Conservation (phyloP, 2,888 invertebrate genomes). For the Ceramica pisi region DNA sequence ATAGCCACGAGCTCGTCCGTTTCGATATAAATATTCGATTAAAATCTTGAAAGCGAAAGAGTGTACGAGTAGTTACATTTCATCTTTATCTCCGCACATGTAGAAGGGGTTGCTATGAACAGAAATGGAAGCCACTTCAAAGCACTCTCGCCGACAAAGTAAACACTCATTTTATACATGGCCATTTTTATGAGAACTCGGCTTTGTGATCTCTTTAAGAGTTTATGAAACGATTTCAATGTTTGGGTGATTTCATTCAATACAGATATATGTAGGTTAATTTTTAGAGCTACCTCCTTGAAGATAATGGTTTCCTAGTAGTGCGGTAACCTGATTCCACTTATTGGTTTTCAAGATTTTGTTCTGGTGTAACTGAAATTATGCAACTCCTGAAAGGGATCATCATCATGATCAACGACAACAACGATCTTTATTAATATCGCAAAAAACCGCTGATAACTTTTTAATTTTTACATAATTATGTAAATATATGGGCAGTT, state of each 20-base stretch:
- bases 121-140: conserved; percentile 88
- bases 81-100: conserved; percentile 81
- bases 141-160: conserved; percentile 81
- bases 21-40: conserved; percentile 51
- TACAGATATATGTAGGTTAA: conserved; percentile 57
- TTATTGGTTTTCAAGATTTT: not conserved
- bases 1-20: too few relatives aligned
- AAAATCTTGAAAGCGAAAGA: conserved; percentile 69
- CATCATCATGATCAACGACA: too few relatives aligned
- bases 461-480: too few relatives aligned
- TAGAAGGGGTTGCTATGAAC: conserved; percentile 86
- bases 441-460: too few relatives aligned
- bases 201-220: conserved; percentile 75
- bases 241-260: conserved; percentile 39
- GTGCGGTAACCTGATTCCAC: not conserved
- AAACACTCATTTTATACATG: conserved; percentile 85
- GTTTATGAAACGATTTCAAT: conserved; percentile 46
- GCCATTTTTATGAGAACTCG: conserved; percentile 81
- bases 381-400: too few relatives aligned
- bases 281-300: conserved; percentile 49
- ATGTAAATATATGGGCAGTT: too few relatives aligned
- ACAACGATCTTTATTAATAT: too few relatives aligned
- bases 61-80: conserved; percentile 68
- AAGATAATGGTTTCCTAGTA: conserved; percentile 34
- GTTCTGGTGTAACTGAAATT: too few relatives aligned